Base-by-base conservation (phyloP, 2,113 vertebrate species). In the Ameiurus melas region DNA sequence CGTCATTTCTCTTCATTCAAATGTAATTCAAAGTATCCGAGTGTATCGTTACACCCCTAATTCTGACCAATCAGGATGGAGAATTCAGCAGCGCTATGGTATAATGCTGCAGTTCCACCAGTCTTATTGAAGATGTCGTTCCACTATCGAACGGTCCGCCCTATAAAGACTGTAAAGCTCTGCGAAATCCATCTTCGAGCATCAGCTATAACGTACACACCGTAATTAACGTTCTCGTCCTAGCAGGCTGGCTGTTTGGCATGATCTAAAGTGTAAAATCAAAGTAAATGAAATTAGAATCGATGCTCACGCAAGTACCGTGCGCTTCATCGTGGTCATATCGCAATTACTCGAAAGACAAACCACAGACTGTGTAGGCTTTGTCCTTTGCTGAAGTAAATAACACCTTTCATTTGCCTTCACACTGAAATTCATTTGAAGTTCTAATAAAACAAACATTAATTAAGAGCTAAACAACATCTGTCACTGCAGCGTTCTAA, bases 241-340 rank as follows among this genome's bases (percentile, higher is more conserved):
- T 27, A 51, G 86, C 19, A n/a, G 79, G 47, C 68, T 87, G 78
- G 33, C 66, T 39, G 75, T 73, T n/a, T 58, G 86, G 36, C 66
- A 75, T 51, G 80, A 30, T 75, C n/a, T 20, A 58, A 75, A 83
- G 79, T 73, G 64, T 47, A 47, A 58, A 83, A 75, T 83, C 36
- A 51, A 87, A 83, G 68, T 60, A 62, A 83, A 64, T 62, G 13
- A 10, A 86, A 86, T 82, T 57, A 27, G 47, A 87, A 75, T 43
- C 43, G 66, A 87, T 60, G 79, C 64, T 83, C 33, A 71, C 14
- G 82, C 64, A 30, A 58, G 79, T 57, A 14, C 47, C 1, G 51
- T 71, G 33, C 86, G 62, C 39, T 53, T 87, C 64, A 75, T 75
- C 55, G 25, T 39, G 33, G 51, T 87, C 70, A 17, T 30, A 57